Conservation (phyloP, 2,797 vertebrate genomes). For the Momotus momota region DNA sequence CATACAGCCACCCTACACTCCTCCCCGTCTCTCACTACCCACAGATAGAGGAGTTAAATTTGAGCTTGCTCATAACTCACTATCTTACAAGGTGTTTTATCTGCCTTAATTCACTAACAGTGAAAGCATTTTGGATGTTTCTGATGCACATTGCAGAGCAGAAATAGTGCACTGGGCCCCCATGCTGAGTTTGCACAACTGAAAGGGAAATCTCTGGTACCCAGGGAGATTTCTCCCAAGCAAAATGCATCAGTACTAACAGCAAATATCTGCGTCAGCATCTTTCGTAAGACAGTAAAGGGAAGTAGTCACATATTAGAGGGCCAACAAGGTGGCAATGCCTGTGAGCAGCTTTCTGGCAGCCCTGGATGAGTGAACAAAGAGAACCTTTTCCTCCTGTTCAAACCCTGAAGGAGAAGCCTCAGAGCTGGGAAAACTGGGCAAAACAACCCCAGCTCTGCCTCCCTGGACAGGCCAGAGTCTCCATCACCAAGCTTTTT, state of each 20-base stretch:
- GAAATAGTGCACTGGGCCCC: not conserved
- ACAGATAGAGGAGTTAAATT: not conserved
- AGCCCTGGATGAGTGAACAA: not conserved
- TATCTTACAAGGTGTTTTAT: not conserved
- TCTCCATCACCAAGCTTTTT: not conserved
- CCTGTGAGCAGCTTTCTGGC: not conserved
- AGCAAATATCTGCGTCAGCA: not conserved
- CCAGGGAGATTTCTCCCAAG: not conserved
- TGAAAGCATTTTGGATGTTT: not conserved
- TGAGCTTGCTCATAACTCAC: not conserved
- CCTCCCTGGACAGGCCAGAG: too few relatives aligned
- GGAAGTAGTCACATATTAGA: not conserved
- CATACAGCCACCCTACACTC: not conserved
- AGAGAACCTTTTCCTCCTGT: not conserved
- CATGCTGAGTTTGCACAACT: accelerated
- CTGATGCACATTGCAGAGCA: not conserved
- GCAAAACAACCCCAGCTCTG: not conserved
- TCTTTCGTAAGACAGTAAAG: not conserved
- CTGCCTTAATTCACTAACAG: not conserved
- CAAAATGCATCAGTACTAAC: not conserved
- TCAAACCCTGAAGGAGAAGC: not conserved
- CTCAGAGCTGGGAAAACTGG: not conserved
- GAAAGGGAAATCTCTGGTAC: not conserved
- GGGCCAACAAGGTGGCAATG: not conserved
- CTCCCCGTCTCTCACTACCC: not conserved